Evolutionary conservation across 2,888 invertebrate genomes (phyloP).

Genomic region (Mactromeris polynyma): DNA sequence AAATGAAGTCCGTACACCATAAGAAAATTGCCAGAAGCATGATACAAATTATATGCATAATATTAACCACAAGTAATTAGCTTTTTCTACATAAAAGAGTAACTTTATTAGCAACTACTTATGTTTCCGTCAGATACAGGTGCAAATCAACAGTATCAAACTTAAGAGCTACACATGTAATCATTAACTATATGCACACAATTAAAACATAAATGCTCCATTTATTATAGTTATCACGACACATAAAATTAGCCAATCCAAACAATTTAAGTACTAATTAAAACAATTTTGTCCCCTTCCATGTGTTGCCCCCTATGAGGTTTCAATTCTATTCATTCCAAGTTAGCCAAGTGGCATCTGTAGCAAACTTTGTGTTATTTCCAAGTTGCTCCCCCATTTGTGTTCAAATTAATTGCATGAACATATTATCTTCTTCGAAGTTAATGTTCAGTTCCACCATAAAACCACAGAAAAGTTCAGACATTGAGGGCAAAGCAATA

Average conservation of each 20-base stretch:
- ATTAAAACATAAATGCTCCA: neutral
- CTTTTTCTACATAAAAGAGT: neutral
- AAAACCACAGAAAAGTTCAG: neutral
- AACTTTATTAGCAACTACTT: neutral
- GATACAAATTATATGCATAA: neutral
- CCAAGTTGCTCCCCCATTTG: neutral
- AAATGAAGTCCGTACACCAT: neutral
- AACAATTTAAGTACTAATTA: no score
- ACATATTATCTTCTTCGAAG: neutral
- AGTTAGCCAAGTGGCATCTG: neutral
- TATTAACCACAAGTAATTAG: neutral
- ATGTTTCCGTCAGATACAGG: neutral
- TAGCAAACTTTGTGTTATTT: neutral
- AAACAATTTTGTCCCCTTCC: neutral
- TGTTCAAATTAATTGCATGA: neutral
- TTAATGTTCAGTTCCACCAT: neutral
- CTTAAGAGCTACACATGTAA: neutral
- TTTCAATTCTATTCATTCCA: neutral
- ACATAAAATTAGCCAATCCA: no score
- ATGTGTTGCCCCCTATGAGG: neutral
- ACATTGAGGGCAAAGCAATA: neutral
- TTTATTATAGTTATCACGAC: no score
- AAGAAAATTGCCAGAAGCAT: neutral
- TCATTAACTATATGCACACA: neutral
- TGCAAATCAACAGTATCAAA: neutral